These are phyloP conservation scores for Eudyptes chrysolophus DNA, from an alignment of 2,113 vertebrate species.

Conservation along the genomic window DNA sequence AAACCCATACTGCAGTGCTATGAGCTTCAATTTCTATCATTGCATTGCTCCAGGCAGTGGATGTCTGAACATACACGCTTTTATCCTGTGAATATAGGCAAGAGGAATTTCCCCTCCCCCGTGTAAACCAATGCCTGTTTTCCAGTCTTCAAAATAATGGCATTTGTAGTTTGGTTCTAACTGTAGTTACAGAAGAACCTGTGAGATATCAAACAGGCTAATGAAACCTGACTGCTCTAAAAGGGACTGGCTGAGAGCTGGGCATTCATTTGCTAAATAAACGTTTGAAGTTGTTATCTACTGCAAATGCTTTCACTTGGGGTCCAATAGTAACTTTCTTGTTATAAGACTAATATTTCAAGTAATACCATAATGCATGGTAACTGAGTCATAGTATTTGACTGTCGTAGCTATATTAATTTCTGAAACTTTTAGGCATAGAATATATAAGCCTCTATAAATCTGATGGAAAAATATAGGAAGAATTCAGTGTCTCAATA, in stretches of 20 bases:
- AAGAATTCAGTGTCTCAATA: constrained; percentile 38
- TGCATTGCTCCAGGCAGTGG: not conserved
- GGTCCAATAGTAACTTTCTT: not conserved
- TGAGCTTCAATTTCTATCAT: not conserved
- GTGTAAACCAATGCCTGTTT: not conserved
- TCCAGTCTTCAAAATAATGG: not conserved
- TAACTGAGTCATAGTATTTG: not conserved
- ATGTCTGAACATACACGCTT: not conserved
- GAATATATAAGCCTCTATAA: constrained; percentile 8
- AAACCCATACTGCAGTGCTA: not conserved
- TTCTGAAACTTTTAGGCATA: constrained; percentile 16
- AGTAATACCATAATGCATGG: not conserved
- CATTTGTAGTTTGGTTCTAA: constrained; percentile 3
- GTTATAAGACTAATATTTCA: not conserved
- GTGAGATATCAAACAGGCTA: not conserved
- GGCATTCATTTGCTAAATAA: constrained; percentile 13
- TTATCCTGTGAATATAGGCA: not conserved
- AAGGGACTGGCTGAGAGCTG: not conserved
- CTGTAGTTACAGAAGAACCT: not conserved
- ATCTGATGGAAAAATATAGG: not conserved
- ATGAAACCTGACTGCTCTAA: not conserved
- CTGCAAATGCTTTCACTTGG: constrained; percentile 12
- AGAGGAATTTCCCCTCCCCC: not conserved
- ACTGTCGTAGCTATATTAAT: not conserved
- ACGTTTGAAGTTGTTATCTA: not conserved